These are phyloP conservation scores for Synergus gifuensis DNA, from an alignment of 2,888 invertebrate species.

Conservation along the genomic window DNA sequence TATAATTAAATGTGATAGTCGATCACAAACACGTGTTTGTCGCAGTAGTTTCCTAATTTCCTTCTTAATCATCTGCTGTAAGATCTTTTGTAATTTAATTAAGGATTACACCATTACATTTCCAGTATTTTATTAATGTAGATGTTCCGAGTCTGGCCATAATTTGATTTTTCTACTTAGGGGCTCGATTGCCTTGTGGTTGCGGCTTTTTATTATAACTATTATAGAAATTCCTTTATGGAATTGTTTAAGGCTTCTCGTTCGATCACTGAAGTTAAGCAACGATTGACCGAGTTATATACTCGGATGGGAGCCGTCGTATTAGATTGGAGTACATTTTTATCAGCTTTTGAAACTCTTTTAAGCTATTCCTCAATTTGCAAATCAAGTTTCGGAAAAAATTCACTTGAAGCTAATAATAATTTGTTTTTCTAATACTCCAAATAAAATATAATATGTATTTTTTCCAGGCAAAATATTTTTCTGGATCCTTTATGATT, in stretches of 20 bases:
- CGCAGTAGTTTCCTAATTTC: background rate
- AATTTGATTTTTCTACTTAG: background rate
- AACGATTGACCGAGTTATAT: no score
- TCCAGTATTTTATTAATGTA: background rate
- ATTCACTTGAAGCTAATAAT: no score
- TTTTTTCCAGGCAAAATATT: no score
- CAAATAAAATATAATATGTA: no score
- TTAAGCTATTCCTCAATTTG: no score
- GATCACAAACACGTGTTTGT: conserved; percentile 2
- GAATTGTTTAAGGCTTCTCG: no score
- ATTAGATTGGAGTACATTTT: no score
- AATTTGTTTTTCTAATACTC: no score
- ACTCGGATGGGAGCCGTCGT: no score
- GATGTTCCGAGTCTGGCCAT: background rate
- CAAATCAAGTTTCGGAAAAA: no score
- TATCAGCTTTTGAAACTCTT: no score
- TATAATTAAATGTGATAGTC: conserved; percentile 58
- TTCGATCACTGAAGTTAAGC: no score
- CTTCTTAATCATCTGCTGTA: background rate
- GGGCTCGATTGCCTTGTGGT: background rate
- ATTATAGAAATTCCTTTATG: background rate
- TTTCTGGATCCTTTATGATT: background rate
- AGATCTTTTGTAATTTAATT: background rate
- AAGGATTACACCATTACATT: background rate
- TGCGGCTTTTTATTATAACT: background rate